Evolutionary conservation across 2,888 invertebrate species (phyloP), one percentile per base, ranked within the genome.

Genomic region (Acronicta psi): DNA sequence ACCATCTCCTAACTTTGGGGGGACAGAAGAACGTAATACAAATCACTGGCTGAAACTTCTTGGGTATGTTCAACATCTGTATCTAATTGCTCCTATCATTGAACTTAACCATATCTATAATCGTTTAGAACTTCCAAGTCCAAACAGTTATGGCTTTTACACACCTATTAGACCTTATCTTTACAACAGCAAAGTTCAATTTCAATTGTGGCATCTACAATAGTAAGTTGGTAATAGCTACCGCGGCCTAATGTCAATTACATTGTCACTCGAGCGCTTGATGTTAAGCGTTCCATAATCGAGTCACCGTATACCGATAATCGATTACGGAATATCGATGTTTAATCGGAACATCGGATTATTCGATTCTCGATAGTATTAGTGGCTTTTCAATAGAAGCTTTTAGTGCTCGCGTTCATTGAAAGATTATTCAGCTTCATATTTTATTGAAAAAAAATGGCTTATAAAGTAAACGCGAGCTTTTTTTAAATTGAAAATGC

Each of bases 21-120:
- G 77, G 59, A 70, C 68, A 69, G 61, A 73, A 62, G 70, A 69
- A 61, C 73, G 60, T 77, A 69, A 75, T 75, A 79, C 83, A 83
- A 82, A 84, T 84, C 83, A 83, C 68, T 29, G 65, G 58, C 31
- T 20, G 44, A 73, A 81, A 83, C 77, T 81, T 77, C 66, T 73
- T 65, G 63, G 60, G 59, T 57, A 62, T 69, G 70, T 62, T 67
- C 68, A 77, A 78, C 82, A 83, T 83, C 82, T 84, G 82, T 79
- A 82, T 75, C 77, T 77, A 83, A 81, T 79, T 66, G 71, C 69
- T 57, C 57, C 77, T 78, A 81, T 82, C 81, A 76, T 69, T 73
- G 70, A 77, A 80, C 74, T 77, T 69, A 73, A 75, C 80, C 67
- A 70, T 86, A 87, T 88, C 87, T 86, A 84, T 85, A 82, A 85